A percentile compares a stretch with the other conserved stretches of the same genome.
Conservation (phyloP, 2,113 vertebrate species). For the Crypturellus undulatus region DNA sequence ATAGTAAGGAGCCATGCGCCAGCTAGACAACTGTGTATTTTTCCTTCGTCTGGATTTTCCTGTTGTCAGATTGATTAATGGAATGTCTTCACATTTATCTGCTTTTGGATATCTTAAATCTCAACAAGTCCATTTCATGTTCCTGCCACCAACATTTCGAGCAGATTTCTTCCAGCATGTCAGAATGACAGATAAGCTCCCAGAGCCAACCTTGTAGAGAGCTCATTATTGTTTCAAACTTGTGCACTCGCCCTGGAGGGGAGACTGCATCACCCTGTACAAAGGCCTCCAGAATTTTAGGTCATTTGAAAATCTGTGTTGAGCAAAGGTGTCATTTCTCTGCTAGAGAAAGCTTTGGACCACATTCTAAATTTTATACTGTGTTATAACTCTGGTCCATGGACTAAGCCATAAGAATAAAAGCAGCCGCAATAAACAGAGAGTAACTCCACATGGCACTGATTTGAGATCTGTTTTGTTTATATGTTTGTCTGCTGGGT, state of each 20-base stretch:
- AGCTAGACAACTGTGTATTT: constrained; percentile 42
- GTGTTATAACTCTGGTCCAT: background rate
- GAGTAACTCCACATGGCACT: background rate
- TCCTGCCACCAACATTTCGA: constrained; percentile 78
- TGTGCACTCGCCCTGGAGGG: constrained; percentile 21
- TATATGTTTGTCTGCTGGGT: background rate
- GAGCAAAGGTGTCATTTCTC: constrained; percentile 28
- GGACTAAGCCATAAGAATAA: background rate
- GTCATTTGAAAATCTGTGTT: constrained; percentile 38
- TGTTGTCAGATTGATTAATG: constrained; percentile 76
- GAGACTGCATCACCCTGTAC: background rate
- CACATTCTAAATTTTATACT: background rate
- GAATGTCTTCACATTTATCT: constrained; percentile 69
- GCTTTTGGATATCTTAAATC: constrained; percentile 77
- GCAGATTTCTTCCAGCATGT: constrained; percentile 72
- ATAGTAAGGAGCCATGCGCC: constrained; percentile 6
- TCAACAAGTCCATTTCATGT: constrained; percentile 77
- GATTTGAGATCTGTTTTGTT: constrained; percentile 20
- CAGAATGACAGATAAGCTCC: constrained; percentile 78
- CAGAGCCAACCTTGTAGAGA: constrained; percentile 47
- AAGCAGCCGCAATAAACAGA: background rate
- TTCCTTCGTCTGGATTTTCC: constrained; percentile 46
- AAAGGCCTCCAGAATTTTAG: background rate
- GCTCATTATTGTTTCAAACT: constrained; percentile 69
- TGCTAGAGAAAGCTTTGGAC: background rate